These are phyloP conservation scores for Meandrusa payeni DNA, from an alignment of 2,888 invertebrate genomes.

Conservation along the genomic window DNA sequence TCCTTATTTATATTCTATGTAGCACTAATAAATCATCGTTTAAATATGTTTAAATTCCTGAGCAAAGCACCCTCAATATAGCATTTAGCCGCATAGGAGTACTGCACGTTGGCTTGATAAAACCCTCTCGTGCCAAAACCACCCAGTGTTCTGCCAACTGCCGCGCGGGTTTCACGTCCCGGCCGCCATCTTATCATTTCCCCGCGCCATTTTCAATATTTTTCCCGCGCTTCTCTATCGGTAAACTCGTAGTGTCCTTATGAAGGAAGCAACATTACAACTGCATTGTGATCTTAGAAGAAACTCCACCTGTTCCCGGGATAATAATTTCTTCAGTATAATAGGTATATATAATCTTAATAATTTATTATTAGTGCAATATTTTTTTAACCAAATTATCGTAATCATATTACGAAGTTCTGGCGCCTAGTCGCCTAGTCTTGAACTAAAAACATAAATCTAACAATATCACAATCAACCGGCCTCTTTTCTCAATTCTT, in stretches of 20 bases:
- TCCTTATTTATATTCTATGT: too few species aligned
- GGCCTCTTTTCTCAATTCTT: too few species aligned
- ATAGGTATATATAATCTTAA: conserved; percentile 43
- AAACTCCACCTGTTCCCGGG: conserved; percentile 52
- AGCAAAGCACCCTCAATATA: conserved; percentile 33
- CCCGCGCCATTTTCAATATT: conserved; percentile 44
- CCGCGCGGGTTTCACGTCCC: conserved; percentile 49
- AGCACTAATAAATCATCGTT: neutral
- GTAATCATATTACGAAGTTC: too few species aligned
- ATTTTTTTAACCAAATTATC: too few species aligned
- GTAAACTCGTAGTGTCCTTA: conserved; percentile 53
- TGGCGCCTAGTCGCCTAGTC: too few species aligned
- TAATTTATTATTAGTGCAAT: too few species aligned
- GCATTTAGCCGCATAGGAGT: conserved; percentile 30
- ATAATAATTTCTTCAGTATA: conserved; percentile 72
- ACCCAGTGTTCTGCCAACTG: conserved; percentile 61
- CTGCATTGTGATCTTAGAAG: conserved; percentile 47
- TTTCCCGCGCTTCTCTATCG: conserved; percentile 39
- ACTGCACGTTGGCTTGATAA: conserved; percentile 42
- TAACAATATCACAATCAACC: too few species aligned
- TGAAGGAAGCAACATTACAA: conserved; percentile 61
- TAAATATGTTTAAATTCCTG: conserved; percentile 1
- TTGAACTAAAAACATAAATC: too few species aligned
- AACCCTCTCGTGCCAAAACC: conserved; percentile 56
- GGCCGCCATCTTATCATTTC: conserved; percentile 33